phyloP scores from a whole-genome alignment of 2,888 invertebrate species.

The Ommatoiulus sabulosus region DNA sequence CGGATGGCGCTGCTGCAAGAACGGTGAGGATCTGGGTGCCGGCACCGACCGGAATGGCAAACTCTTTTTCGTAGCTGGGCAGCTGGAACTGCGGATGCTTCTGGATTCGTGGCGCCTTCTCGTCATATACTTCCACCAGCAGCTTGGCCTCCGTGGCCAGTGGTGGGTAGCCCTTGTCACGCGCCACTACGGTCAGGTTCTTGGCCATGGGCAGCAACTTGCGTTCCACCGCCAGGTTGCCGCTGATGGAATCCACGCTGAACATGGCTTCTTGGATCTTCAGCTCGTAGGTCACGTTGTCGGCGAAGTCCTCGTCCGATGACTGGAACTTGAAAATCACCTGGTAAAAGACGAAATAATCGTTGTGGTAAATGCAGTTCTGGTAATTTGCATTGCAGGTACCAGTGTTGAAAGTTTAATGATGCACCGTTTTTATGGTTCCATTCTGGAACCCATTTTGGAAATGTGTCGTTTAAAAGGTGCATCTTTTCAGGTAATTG shows the following conservation, averaged over 20 bases:
- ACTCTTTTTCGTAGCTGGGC: slow-evolving; percentile 62
- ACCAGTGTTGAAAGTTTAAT: too few relatives aligned
- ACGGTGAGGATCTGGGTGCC: slow-evolving; percentile 62
- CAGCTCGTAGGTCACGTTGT: slow-evolving; percentile 62
- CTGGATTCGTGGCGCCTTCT: slow-evolving; percentile 57
- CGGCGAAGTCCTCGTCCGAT: slow-evolving; percentile 62
- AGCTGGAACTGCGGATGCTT: slow-evolving; percentile 62
- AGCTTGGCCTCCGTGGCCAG: slow-evolving; percentile 60
- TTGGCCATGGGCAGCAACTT: slow-evolving; percentile 54
- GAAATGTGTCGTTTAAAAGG: too few relatives aligned
- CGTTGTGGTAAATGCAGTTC: too few relatives aligned
- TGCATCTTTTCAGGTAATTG: too few relatives aligned
- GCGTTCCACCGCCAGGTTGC: slow-evolving; percentile 61
- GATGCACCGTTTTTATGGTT: too few relatives aligned
- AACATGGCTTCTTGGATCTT: slow-evolving; percentile 62
- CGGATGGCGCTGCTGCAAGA: slow-evolving; percentile 62
- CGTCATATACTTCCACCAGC: slow-evolving; percentile 63
- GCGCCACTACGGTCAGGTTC: slow-evolving; percentile 57
- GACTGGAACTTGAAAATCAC: slow-evolving; percentile 63
- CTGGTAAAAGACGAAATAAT: too few relatives aligned
- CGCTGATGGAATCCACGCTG: slow-evolving; percentile 62
- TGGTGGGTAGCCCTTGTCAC: slow-evolving; percentile 58
- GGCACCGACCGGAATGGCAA: slow-evolving; percentile 61
- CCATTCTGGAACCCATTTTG: too few relatives aligned
- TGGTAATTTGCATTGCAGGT: too few relatives aligned